These are phyloP conservation scores for Thinocorus orbignyianus DNA, from an alignment of 2,113 vertebrate genomes.

Conservation along the genomic window DNA sequence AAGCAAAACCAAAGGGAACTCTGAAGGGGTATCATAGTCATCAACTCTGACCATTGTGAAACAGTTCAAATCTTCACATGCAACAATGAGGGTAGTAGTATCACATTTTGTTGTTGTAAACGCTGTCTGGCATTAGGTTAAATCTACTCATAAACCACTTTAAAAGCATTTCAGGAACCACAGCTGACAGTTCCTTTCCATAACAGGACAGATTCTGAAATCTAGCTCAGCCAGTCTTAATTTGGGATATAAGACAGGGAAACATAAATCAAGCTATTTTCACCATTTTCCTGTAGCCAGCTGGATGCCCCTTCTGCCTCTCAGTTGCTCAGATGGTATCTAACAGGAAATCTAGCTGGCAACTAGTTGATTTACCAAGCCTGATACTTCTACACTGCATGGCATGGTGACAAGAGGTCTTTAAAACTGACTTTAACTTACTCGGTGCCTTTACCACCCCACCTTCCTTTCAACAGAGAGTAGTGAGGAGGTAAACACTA, in stretches of 20 bases:
- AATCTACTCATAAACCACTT: not conserved
- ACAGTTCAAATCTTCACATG: not conserved
- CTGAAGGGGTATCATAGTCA: not conserved
- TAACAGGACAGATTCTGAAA: not conserved
- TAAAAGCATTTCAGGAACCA: not conserved
- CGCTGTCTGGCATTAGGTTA: not conserved
- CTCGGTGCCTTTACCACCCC: accelerated
- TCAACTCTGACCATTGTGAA: not conserved
- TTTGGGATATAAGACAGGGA: not conserved
- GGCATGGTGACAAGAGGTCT: not conserved
- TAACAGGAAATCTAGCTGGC: not conserved
- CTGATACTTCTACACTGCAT: not conserved
- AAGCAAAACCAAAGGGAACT: not conserved
- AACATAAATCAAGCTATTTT: not conserved
- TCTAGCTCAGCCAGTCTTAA: not conserved
- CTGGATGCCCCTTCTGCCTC: not conserved
- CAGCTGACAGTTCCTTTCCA: not conserved
- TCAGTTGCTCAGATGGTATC: not conserved
- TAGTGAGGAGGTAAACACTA: not conserved
- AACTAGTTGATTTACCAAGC: not conserved
- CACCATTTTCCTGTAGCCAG: not conserved
- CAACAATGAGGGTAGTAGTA: not conserved
- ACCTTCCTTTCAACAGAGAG: not conserved
- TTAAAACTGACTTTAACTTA: not conserved
- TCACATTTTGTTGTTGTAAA: not conserved